Evolutionary conservation across 2,113 vertebrate genomes (phyloP).

Genomic region (Caracal caracal): DNA sequence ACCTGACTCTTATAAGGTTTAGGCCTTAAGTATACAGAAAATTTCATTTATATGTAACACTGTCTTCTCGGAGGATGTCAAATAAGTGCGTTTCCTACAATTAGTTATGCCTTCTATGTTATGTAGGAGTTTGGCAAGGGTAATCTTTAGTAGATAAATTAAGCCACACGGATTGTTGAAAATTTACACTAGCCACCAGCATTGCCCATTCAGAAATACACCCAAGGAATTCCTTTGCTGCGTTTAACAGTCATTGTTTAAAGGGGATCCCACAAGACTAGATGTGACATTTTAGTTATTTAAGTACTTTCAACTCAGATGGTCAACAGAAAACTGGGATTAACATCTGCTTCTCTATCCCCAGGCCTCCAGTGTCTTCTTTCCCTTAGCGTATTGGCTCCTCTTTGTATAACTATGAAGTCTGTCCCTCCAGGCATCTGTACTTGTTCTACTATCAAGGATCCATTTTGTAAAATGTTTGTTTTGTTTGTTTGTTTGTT

Average conservation of each 20-base stretch:
- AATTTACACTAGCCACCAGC: conserved; percentile 29
- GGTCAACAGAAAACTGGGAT: background rate
- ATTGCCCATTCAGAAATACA: background rate
- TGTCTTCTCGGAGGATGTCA: background rate
- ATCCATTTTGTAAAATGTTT: conserved; percentile 41
- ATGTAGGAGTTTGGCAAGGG: background rate
- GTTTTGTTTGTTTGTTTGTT: background rate
- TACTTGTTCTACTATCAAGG: background rate
- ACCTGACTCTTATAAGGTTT: background rate
- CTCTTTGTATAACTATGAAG: background rate
- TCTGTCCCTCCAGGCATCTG: background rate
- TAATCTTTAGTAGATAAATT: conserved; percentile 36
- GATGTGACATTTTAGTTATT: conserved; percentile 5
- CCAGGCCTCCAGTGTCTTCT: background rate
- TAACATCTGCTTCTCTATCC: background rate
- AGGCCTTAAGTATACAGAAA: background rate
- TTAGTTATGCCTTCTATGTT: background rate
- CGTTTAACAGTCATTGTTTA: background rate
- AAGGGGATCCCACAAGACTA: background rate
- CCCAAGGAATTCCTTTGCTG: background rate
- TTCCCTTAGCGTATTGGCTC: background rate
- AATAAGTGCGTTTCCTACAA: background rate
- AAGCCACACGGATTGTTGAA: background rate
- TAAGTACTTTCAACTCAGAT: conserved; percentile 28
- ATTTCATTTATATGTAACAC: background rate